These are phyloP conservation scores for Notolepis coatsorum DNA, from an alignment of 2,797 vertebrate genomes.

Conservation along the genomic window DNA sequence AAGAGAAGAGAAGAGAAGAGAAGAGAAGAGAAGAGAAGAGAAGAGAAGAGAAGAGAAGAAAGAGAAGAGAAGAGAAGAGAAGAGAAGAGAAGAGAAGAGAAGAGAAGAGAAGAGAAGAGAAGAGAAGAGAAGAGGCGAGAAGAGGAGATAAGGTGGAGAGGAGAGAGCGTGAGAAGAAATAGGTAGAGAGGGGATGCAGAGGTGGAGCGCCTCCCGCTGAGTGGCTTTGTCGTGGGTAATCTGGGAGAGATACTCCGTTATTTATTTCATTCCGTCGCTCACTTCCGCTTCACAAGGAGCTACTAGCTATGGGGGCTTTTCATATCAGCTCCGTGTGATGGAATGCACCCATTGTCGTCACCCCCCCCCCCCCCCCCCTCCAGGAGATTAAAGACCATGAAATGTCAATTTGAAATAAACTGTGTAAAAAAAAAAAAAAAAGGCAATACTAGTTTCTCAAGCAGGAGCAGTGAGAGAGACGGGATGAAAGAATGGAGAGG, in stretches of 20 bases:
- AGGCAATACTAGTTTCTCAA: slow-evolving; percentile 41
- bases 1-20: neutral
- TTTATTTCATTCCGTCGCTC: slow-evolving; percentile 64
- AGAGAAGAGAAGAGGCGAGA: neutral
- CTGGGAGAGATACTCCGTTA: slow-evolving; percentile 55
- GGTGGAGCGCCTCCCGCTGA: slow-evolving; percentile 36
- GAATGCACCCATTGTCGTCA: slow-evolving; percentile 65
- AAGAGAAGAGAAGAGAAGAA: neutral
- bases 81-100: neutral
- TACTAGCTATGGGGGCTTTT: slow-evolving; percentile 53
- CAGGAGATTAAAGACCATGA: slow-evolving; percentile 68
- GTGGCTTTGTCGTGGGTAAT: slow-evolving; percentile 50
- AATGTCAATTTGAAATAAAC: slow-evolving; percentile 75
- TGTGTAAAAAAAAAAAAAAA: slow-evolving; percentile 46
- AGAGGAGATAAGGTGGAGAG: neutral
- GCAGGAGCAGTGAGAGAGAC: slow-evolving; percentile 12
- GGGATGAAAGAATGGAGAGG: slow-evolving; percentile 4
- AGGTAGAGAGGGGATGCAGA: slow-evolving; percentile 44
- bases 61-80: neutral
- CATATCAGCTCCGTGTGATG: slow-evolving; percentile 59
- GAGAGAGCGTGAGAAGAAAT: too few species aligned
- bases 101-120: neutral
- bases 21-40: neutral
- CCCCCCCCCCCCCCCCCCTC: too few species aligned
- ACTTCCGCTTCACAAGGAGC: slow-evolving; percentile 60